Conservation (phyloP, 2,797 vertebrate genomes). For the Phrynocephalus guinanensis region DNA sequence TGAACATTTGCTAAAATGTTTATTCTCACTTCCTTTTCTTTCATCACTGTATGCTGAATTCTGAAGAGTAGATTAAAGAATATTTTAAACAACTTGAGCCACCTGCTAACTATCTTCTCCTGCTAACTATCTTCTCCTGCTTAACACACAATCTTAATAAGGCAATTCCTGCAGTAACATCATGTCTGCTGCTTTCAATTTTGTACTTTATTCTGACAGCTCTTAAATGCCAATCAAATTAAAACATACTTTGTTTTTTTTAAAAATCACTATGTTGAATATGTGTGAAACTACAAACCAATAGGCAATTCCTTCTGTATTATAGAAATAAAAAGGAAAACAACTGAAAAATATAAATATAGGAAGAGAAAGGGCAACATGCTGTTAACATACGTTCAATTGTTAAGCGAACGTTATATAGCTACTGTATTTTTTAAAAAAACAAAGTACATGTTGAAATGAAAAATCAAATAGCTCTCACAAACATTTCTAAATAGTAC, state of each 20-base stretch:
- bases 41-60: background rate
- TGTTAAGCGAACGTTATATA: conserved; percentile 6
- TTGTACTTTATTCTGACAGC: background rate
- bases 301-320: background rate
- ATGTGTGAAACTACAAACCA: background rate
- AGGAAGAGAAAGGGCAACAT: background rate
- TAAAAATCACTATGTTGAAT: background rate
- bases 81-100: conserved; percentile 5
- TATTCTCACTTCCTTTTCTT: background rate
- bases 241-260: conserved; percentile 15
- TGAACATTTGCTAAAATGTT: background rate
- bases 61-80: background rate
- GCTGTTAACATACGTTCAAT: conserved; percentile 18
- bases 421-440: conserved; percentile 3
- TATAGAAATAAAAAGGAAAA: background rate
- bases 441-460: background rate
- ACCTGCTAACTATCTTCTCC: background rate
- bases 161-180: too few relatives aligned
- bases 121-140: background rate
- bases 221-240: conserved; percentile 5
- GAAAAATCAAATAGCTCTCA: background rate
- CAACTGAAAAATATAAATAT: background rate
- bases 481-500: background rate
- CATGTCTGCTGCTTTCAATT: too few relatives aligned
- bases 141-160: background rate